Evolutionary conservation across 2,888 invertebrate species (phyloP).

Genomic region (Acanthosepion esculentum): DNA sequence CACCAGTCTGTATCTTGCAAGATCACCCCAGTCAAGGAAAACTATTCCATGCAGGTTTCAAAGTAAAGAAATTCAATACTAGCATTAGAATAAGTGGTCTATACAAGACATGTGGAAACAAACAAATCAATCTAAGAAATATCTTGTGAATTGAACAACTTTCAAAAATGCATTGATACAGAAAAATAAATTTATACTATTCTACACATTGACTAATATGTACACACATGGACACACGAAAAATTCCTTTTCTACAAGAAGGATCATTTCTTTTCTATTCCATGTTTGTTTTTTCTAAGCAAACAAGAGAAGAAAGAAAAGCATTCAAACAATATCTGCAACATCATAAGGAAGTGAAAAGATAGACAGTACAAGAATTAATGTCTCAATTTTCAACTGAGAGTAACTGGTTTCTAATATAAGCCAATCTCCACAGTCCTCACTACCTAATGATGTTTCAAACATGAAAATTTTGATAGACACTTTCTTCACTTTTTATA

Average conservation of each 20-base stretch:
- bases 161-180: background rate
- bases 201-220: background rate
- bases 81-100: background rate
- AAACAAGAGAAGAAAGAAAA: background rate
- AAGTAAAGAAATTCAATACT: background rate
- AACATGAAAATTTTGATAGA: background rate
- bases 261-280: background rate
- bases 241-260: background rate
- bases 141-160: background rate
- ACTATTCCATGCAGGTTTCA: background rate
- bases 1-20: background rate
- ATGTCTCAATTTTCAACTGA: background rate
- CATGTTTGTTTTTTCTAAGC: background rate
- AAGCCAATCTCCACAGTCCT: background rate
- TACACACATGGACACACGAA: background rate
- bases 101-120: background rate
- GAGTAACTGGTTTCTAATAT: background rate
- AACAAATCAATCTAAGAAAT: background rate
- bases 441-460: background rate
- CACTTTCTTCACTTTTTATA: background rate
- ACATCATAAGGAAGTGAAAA: background rate
- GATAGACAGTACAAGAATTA: background rate
- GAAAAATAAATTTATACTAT: background rate
- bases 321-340: background rate
- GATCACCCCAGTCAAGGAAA: background rate